phyloP scores from a whole-genome alignment of 2,888 invertebrate species.

The Dastarcus helophoroides region DNA sequence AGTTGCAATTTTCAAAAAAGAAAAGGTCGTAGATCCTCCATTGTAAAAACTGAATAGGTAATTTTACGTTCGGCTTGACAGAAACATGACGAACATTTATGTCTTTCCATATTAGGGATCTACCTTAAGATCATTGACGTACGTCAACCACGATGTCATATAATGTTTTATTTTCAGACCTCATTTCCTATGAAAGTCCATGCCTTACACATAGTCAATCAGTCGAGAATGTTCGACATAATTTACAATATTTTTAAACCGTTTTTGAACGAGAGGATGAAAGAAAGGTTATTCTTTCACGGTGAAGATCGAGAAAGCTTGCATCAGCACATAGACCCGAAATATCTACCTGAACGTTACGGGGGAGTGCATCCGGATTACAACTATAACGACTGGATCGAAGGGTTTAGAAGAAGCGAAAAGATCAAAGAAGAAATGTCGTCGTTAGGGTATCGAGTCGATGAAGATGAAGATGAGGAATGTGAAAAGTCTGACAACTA shows the following conservation, averaged over 20 bases:
- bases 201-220: conserved; percentile 67
- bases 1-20: too few relatives aligned
- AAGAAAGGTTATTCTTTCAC: conserved; percentile 52
- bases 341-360: conserved; percentile 56
- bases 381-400: conserved; percentile 63
- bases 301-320: conserved; percentile 60
- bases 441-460: conserved; percentile 40
- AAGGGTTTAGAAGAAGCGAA: conserved; percentile 45
- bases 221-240: conserved; percentile 72
- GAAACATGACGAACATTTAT: too few relatives aligned
- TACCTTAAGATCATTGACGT: too few relatives aligned
- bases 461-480: conserved; percentile 13
- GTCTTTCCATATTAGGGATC: too few relatives aligned
- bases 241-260: conserved; percentile 70
- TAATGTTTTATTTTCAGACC: too few relatives aligned
- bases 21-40: too few relatives aligned
- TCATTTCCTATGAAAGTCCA: conserved; percentile 62
- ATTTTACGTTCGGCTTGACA: too few relatives aligned
- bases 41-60: too few relatives aligned
- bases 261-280: conserved; percentile 56
- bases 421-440: conserved; percentile 51
- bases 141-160: too few relatives aligned
- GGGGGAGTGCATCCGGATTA: conserved; percentile 57
- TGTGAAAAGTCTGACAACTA: too few relatives aligned
- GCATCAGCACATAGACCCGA: conserved; percentile 60